Evolutionary conservation across 2,888 invertebrate genomes (phyloP), one percentile per base, ranked within the genome.

Genomic region (Chloroclysta siterata): DNA sequence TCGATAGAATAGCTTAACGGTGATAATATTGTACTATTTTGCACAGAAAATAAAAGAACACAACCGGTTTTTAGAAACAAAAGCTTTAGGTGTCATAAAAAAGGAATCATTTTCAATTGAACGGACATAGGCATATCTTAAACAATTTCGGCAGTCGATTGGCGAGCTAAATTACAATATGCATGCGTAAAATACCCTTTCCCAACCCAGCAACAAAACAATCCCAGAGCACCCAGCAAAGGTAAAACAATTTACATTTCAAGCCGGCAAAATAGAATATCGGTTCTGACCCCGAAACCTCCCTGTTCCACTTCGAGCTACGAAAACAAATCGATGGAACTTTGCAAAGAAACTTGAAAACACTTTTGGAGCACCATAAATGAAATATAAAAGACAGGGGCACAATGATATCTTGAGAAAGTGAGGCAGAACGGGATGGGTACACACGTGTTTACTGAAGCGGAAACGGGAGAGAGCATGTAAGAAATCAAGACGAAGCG

Each of bases 291-390:
- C 68, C 65, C 44, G 56, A 69, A 63, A 70, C 65, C 66, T 66
- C 61, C 53, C 53, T 22, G 50, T n/a, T 22, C 50, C 53, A 22
- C 29, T 17, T 14, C 15, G 53, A 65, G 70, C 69, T 73, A 69
- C 59, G 72, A 69, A 74, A 79, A 76, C 76, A 78, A 79, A 77
- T 78, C 71, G 73, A 73, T 70, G 65, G 62, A 72, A 67, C 69
- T 70, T 64, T 56, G 41, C 70, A 68, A 65, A 72, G 65, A 72
- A 72, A 74, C 79, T 78, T 71, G 70, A 74, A 78, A 77, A 79
- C 77, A 76, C 75, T 79, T 79, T 74, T 69, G 63, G 74, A 72
- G 70, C 68, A 76, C 77, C 77, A 77, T 80, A 76, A 80, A 79
- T 77, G 77, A 78, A 76, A 79, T 78, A 77, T 76, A 76, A 75